Base-by-base conservation (phyloP, 2,797 vertebrate species). In the Premnoplex brunnescens region DNA sequence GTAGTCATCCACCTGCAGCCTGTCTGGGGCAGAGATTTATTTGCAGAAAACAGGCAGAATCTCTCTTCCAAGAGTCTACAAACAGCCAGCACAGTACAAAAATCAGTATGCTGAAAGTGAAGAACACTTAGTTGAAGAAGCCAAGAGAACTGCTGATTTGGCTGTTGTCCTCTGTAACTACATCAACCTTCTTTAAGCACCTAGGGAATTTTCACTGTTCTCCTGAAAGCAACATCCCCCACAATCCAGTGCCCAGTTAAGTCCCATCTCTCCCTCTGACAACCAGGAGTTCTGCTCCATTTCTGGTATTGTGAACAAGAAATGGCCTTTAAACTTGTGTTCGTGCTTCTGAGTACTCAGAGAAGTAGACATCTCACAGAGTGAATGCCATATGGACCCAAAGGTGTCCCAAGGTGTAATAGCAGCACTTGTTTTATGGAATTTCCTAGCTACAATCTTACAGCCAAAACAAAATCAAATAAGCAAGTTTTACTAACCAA, bases 361-460 rank as follows among this genome's bases (percentile, higher is more conserved):
- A 59, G 44, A 74, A 85, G 28, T 13, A 59, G 39, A 36, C 17
- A 11, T 46, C 37, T 85, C 60, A 10, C 43, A 23, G 60, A 5
- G 48, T 71, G 39, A 62, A 52, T 48, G 14, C 34, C 7, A 3
- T 13, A 10, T 0, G 1, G 41, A 51, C 49, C 27, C 3, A 1
- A 63, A 74, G 69, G 56, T 51, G 26, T 78, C 36, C 7, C 27
- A n/a, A 51, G 12, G 14, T 37, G 3, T 27, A 62, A 81, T 2
- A 52, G 21, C 20, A 54, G 54, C 26, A 28, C 9, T 52, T 51
- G 6, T 79, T 80, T 77, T 71, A 24, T 95, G 97, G 97, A 98
- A 98, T 96, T 98, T 98, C 97, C 97, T 97, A 97, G 95, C 95
- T 97, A 96, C 78, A 12, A 76, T 81, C 72, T 73, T 76, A 43